These are phyloP conservation scores for Strix aluco DNA, from an alignment of 2,113 vertebrate species.

Conservation along the genomic window DNA sequence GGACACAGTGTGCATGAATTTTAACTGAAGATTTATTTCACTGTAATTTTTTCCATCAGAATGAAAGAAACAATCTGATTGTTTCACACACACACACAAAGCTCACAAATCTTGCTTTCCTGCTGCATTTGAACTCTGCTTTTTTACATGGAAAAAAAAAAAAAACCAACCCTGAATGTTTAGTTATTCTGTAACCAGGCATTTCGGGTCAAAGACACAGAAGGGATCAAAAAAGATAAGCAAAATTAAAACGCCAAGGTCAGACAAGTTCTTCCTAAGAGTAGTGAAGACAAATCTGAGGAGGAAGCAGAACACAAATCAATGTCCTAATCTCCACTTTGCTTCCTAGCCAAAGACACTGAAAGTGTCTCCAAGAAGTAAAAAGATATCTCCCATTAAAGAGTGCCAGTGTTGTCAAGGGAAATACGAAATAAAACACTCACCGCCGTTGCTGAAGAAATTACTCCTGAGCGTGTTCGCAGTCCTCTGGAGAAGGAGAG, in stretches of 20 bases:
- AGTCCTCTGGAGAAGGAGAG: background rate
- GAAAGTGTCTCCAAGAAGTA: slow-evolving; percentile 21
- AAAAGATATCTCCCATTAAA: background rate
- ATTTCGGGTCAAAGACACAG: slow-evolving; percentile 71
- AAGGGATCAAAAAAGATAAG: slow-evolving; percentile 63
- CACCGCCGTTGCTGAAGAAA: background rate
- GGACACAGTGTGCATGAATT: background rate
- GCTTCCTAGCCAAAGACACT: background rate
- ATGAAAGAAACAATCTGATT: background rate
- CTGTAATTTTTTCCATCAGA: background rate
- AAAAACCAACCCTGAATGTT: background rate
- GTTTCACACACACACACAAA: background rate
- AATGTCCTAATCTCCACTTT: background rate
- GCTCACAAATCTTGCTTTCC: slow-evolving; percentile 5
- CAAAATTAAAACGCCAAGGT: slow-evolving; percentile 27
- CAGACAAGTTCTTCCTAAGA: slow-evolving; percentile 23
- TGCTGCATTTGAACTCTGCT: slow-evolving; percentile 54
- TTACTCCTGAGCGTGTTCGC: fast-evolving
- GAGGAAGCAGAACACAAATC: slow-evolving; percentile 23
- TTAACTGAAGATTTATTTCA: slow-evolving; percentile 4
- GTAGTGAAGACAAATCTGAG: background rate
- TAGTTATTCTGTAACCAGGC: slow-evolving; percentile 78
- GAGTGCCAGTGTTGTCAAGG: background rate
- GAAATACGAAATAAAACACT: background rate
- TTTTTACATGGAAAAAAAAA: slow-evolving; percentile 1